Evolutionary conservation across 2,888 invertebrate species (phyloP), one percentile per base, ranked within the genome.

Genomic region (Lithophane leautieri): DNA sequence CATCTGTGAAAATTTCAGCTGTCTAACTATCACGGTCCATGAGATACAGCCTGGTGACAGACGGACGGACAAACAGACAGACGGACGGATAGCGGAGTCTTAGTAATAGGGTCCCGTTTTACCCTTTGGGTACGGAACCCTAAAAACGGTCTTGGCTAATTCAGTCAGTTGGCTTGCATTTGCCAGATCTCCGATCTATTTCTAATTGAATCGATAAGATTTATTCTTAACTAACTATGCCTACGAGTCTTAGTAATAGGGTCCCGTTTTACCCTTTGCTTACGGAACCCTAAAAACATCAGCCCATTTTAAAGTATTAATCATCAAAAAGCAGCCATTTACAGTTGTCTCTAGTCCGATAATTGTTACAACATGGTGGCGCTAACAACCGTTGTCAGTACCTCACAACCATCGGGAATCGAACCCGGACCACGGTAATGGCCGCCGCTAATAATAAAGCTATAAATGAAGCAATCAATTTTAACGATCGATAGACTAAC

Each of bases 151-250:
- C 12, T 63, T 62, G 58, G 58, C 71, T 70, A 65, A 73, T 61
- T 74, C 25, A 34, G 22, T 60, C 34, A 60, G 34, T 40, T 82
- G 66, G 61, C 40, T 65, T 47, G 70, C 71, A 34, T 70, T 65
- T 62, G 79, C 79, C 83, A 82, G 73, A 54, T 73, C 67, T 58
- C 60, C 28, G 67, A 73, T 86, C 86, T 86, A 85, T 81, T 84
- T 86, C 71, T 72, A 71, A 67, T 42, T 58, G 67, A 67, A 83
- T 78, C 65, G 52, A 73, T 76, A 58, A 22, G 25, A 73, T 67
- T 70, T 68, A 56, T 79, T 70, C 47, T 62, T 54, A n/a, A 56
- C 42, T 67, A 58, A 50, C 69, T 76, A 52, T 68, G 70, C 70
- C 70, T 50, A 50, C 42, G 34, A n/a, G n/a, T 14, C n/a, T n/a